These are phyloP conservation scores for Lamproptera curius DNA, from an alignment of 2,888 invertebrate species.

Conservation along the genomic window DNA sequence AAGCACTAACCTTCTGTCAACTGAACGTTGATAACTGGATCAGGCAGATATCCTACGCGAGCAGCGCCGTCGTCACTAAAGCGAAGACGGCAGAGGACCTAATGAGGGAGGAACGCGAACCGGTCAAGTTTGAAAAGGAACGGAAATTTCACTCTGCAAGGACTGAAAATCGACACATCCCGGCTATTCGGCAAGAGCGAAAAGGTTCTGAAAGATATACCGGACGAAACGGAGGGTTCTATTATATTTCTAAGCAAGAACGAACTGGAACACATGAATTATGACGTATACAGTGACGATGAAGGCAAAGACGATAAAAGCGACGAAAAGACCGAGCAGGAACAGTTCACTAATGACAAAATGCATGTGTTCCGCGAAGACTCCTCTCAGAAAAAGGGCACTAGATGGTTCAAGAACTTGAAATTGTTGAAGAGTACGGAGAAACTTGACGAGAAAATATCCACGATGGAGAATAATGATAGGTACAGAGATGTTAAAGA, in stretches of 20 bases:
- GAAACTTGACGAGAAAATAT: slow-evolving; percentile 66
- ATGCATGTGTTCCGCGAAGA: slow-evolving; percentile 75
- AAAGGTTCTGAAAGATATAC: slow-evolving; percentile 71
- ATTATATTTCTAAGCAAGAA: slow-evolving; percentile 83
- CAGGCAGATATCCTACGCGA: slow-evolving; percentile 78
- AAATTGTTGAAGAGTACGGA: slow-evolving; percentile 72
- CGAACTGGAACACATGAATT: slow-evolving; percentile 81
- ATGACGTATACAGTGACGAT: slow-evolving; percentile 73
- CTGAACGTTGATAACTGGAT: slow-evolving; percentile 81
- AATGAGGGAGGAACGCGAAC: slow-evolving; percentile 73
- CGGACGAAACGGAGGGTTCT: slow-evolving; percentile 81
- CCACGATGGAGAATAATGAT: slow-evolving; percentile 57
- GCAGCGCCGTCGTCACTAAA: slow-evolving; percentile 56
- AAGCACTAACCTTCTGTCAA: slow-evolving; percentile 82
- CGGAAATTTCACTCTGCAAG: slow-evolving; percentile 72
- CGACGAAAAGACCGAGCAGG: slow-evolving; percentile 58
- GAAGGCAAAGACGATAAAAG: slow-evolving; percentile 68
- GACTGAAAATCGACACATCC: slow-evolving; percentile 69
- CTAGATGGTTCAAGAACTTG: slow-evolving; percentile 82
- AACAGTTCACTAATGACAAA: slow-evolving; percentile 65
- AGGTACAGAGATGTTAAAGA: slow-evolving; percentile 69
- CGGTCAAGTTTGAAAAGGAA: slow-evolving; percentile 73
- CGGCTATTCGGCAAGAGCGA: slow-evolving; percentile 73
- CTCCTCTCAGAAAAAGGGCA: slow-evolving; percentile 72
- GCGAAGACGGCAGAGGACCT: slow-evolving; percentile 74